Evolutionary conservation across 2,113 vertebrate species (phyloP), one percentile per base, ranked within the genome.

Genomic region (Steatornis caripensis): DNA sequence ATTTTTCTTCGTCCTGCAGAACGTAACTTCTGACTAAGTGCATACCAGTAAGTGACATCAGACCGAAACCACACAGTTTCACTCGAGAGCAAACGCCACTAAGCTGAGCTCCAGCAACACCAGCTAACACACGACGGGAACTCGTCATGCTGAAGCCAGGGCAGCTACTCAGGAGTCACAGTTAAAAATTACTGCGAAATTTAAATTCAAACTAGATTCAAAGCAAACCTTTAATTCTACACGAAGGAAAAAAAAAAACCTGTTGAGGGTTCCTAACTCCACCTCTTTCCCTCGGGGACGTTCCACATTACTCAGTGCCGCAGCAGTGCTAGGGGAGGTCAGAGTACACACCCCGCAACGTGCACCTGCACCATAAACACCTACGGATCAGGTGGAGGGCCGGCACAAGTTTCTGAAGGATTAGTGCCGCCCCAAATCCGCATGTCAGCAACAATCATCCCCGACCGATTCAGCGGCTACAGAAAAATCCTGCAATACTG

Each of bases 31-130:
- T 60, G 91, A 95, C 26, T 51, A 61, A 84, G 90, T 2, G 49
- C 94, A 66, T 90, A 88, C 96, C 93, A 76, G 45, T 8, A 20
- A 66, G 93, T 96, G 97, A 98, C 98, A 97, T 98, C 98, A 98
- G 96, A 97, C 91, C 98, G 98, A 98, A 98, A 98, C 98, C 94
- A 13, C 96, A 16, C 4, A 97, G 98, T 98, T 98, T 98, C 98
- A 81, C 94, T 82, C 11, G 62, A 37, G 53, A 94, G 91, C 93
- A 39, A 55, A 34, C 91, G 51, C 62, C 83, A 29, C 71, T 4
- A 3, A 29, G 39, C 54, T 10, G 6, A 24, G 72, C 79, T 23
- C 32, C 37, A 14, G 60, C 53, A 23, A 26, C 36, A 11, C 36
- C 70, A 6, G 16, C 66, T 4, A 43, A 54, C 53, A 8, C 71